Base-by-base conservation (phyloP, 2,888 invertebrate species). In the Isotomurus palustris region DNA sequence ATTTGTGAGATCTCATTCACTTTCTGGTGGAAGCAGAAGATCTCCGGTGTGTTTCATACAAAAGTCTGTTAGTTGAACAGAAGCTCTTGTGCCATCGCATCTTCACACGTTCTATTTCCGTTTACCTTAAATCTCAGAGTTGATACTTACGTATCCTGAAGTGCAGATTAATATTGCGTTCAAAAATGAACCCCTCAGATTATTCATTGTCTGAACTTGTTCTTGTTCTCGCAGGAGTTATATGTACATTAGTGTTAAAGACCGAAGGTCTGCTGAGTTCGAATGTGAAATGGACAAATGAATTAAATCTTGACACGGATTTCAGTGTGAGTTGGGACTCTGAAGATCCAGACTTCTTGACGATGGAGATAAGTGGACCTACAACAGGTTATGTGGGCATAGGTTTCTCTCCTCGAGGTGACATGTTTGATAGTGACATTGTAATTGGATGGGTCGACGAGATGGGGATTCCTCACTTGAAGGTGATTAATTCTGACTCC, bases 401-500 rank as follows among this genome's bases (percentile, higher is more conserved):
- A 72, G 93, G 92, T 58, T 88, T 92, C 76, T 89, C 89, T 68
- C 83, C 83, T 55, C 85, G 84, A 73, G 87, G 88, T 64, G 83
- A 84, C 68, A 85, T 88, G 83, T 81, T 83, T 73, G 88, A 87
- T 45, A 84, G 89, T 58, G 92, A 93, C 80, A 83, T 93, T 78
- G 85, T 91, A 70, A 84, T 91, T 74, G 90, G 88, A 61, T 91
- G 91, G 91, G 87, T 92, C 70, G 87, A 88, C 78, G 80, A 81
- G 73, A 67, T 36, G 2, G 67, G 66, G 24, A 52, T 49, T 24
- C 56, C 54, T 35, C 49, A 59, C 25, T 36, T 65, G 17, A 51
- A 56, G 45, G 64, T 58, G 50, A 47, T 17, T 17, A 14, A 8
- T 51, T 5, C n/a, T n/a, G n/a, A n/a, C n/a, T n/a, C n/a, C n/a